Percentiles rank a stretch among this genome's conserved stretches.
These are phyloP conservation scores for Diachasmimorpha longicaudata DNA, from an alignment of 1,140 invertebrate species.

Conservation along the genomic window DNA sequence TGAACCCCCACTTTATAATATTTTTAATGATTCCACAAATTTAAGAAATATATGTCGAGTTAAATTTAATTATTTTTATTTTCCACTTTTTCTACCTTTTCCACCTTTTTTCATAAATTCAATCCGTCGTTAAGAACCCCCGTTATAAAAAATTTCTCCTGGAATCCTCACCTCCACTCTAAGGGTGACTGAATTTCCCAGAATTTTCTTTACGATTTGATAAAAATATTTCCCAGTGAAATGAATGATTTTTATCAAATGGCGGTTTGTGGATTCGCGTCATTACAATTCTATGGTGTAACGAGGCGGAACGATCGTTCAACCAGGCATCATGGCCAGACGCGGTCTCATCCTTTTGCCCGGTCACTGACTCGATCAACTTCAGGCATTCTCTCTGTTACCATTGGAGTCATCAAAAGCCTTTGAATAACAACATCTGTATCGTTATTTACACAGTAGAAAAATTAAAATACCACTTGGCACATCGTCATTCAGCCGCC, in stretches of 20 bases:
- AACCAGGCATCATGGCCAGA: conserved; percentile 39
- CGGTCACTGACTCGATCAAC: conserved; percentile 25
- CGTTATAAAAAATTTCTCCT: no score
- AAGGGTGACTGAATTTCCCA: no score
- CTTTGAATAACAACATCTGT: neutral
- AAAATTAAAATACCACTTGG: neutral
- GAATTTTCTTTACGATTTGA: no score
- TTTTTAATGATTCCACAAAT: no score
- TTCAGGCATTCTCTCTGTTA: conserved; percentile 1
- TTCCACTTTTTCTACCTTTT: no score
- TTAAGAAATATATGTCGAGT: no score
- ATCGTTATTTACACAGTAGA: neutral
- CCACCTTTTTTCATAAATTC: no score
- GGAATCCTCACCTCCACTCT: no score
- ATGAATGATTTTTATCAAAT: neutral
- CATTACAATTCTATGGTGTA: conserved; percentile 33
- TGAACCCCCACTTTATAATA: no score
- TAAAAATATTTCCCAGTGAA: no score
- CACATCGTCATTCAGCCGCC: neutral
- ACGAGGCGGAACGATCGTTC: conserved; percentile 54
- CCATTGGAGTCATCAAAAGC: neutral
- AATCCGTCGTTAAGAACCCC: no score
- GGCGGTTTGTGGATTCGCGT: conserved; percentile 19
- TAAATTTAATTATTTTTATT: no score
- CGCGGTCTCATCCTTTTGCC: conserved; percentile 26